These are phyloP conservation scores for Nebria salina DNA, from an alignment of 2,888 invertebrate genomes.

Conservation along the genomic window DNA sequence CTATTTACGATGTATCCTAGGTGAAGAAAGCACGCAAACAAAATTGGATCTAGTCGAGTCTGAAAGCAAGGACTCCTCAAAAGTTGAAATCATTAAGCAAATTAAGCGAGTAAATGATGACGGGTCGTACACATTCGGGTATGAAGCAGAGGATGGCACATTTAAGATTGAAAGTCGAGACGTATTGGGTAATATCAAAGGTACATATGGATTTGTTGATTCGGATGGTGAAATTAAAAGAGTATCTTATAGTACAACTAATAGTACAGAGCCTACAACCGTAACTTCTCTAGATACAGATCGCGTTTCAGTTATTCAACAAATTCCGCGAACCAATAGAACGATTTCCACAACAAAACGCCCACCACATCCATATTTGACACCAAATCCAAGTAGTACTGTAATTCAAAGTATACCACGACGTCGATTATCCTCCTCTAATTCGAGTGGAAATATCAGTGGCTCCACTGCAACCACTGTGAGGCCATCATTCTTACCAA, in stretches of 20 bases:
- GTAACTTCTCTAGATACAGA: slow-evolving; percentile 60
- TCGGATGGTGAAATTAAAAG: slow-evolving; percentile 81
- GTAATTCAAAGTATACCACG: slow-evolving; percentile 74
- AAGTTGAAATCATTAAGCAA: slow-evolving; percentile 83
- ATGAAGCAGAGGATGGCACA: slow-evolving; percentile 85
- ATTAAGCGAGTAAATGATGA: slow-evolving; percentile 83
- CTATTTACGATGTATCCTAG: not conserved
- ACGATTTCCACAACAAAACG: slow-evolving; percentile 68
- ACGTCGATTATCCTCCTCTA: slow-evolving; percentile 61
- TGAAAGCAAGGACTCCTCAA: slow-evolving; percentile 71
- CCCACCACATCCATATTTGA: slow-evolving; percentile 64
- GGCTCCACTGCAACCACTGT: no score
- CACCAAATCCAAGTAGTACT: slow-evolving; percentile 68
- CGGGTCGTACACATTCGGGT: slow-evolving; percentile 86
- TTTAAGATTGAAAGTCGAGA: slow-evolving; percentile 87
- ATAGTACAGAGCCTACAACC: slow-evolving; percentile 65
- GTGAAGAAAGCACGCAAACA: slow-evolving; percentile 54
- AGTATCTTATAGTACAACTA: slow-evolving; percentile 76
- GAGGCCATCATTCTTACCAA: no score
- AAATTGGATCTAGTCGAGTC: slow-evolving; percentile 69
- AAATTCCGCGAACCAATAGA: slow-evolving; percentile 59
- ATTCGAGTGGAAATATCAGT: slow-evolving; percentile 55
- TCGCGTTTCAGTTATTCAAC: slow-evolving; percentile 59
- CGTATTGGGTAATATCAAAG: slow-evolving; percentile 81
- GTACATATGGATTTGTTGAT: slow-evolving; percentile 84